Base-by-base conservation (phyloP, 2,888 invertebrate genomes). In the Himalopsyche anomala region DNA sequence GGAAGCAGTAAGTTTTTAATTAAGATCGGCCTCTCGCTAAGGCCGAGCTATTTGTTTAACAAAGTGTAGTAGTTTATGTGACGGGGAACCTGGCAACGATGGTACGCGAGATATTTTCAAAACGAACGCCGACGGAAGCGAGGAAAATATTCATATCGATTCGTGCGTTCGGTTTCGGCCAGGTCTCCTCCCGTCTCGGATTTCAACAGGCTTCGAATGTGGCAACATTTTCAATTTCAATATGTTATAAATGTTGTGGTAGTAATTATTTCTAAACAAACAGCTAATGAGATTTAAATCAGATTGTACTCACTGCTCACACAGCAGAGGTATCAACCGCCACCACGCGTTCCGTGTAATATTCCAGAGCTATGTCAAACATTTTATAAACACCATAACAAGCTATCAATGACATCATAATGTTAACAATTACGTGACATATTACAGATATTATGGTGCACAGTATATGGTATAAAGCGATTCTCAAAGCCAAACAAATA, bases 21-120 rank as follows among this genome's bases (percentile, higher is more conserved):
- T 88, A 88, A 88, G 88, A 88, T 82, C 88, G 87, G 88, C 86
- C 87, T 86, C 85, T 85, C 85, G 85, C 86, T 45, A 56, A 69
- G 87, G 79, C 87, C 56, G 80, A 83, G 85, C 87, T 87, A 87
- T 87, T 87, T 87, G 87, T 87, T 87, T 85, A 86, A 86, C 87
- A 85, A 87, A 87, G 83, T 87, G 86, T 79, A 56, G 85, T 80
- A 45, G 81, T 81, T 69, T 81, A 82, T 81, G 62, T 62, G 82
- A 74, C 79, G 81, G 82, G 85, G 81, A 82, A 62, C 82, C 80
- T 40, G 81, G 80, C 19, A 12, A 15, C 80, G 45, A 74, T 36
- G 38, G 74, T 12, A 6, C 51, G 17, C 42, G 45, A 74, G 28
- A 74, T 28, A 74, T 74, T 74, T 74, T 38, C 62, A 84, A 80